phyloP scores from a whole-genome alignment of 2,797 vertebrate genomes.

The Diplodus sargus region DNA sequence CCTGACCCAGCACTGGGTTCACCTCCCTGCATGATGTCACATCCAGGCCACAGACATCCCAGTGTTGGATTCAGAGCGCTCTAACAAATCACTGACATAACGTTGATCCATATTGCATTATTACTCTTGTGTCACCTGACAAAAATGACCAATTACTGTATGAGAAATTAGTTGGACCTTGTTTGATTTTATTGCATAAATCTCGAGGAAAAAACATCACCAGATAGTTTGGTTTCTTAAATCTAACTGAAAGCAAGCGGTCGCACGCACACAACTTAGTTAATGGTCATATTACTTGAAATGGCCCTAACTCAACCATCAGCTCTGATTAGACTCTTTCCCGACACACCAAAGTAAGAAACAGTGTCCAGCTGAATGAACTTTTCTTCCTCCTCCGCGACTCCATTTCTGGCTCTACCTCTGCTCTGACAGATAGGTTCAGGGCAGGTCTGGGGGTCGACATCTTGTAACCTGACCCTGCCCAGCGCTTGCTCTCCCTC shows the following conservation, averaged over 20 bases:
- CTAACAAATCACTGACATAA: conserved; percentile 33
- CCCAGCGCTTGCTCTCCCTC: conserved; percentile 31
- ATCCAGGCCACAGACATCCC: conserved; percentile 52
- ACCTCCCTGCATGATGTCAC: conserved; percentile 70
- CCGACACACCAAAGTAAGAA: conserved; percentile 31
- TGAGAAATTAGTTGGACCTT: not conserved
- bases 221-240: not conserved
- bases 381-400: conserved; percentile 32
- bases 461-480: conserved; percentile 71
- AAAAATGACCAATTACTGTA: conserved; percentile 16
- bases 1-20: conserved; percentile 61
- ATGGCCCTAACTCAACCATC: conserved; percentile 34
- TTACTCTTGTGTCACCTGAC: not conserved
- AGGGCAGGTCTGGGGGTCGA: conserved; percentile 68
- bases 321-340: conserved; percentile 42
- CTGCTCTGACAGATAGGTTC: conserved; percentile 69
- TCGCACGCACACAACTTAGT: not conserved
- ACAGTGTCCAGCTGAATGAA: conserved; percentile 50
- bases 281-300: conserved; percentile 17
- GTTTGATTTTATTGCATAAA: not conserved
- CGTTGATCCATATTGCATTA: conserved; percentile 13
- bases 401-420: conserved; percentile 34
- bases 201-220: not conserved
- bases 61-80: conserved; percentile 23
- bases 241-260: not conserved